Evolutionary conservation across 2,113 vertebrate species (phyloP), one percentile per base, ranked within the genome.

Genomic region (Clupea harengus): DNA sequence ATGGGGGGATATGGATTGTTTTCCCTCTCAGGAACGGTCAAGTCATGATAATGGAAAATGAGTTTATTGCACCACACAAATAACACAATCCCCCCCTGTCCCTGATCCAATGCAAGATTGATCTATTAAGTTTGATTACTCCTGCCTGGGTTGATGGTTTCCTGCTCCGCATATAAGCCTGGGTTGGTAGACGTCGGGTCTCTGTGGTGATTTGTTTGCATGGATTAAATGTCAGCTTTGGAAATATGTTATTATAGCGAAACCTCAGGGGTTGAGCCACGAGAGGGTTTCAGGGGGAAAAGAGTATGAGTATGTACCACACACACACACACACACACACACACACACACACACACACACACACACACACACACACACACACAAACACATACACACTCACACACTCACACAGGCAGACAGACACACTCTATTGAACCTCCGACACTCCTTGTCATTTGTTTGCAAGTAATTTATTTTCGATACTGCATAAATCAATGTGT

Each of bases 151-250:
- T 89, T 81, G 88, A 86, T 84, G 25, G 81, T 64, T 22, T 82
- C 81, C 39, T 64, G 84, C 50, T 84, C 85, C 81, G 88, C 90
- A 90, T 92, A 94, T 93, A 89, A 84, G 87, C 91, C 92, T 85
- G 49, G 10, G 87, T 86, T 87, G 84, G 88, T 88, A 44, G 89
- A 92, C 91, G 83, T 85, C 82, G 87, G 85, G 92, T 92, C 92
- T 93, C 93, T 86, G 90, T 81, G 57, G 93, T 93, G 92, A 95
- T 95, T 94, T 94, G 93, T 94, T 93, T 93, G 91, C 92, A 91
- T 93, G 91, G 92, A 94, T 94, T 94, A 94, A 93, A 94, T 95
- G 94, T 94, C 94, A 93, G 88, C 91, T 95, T 93, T 92, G 91
- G 91, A 93, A 94, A 93, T 93, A 89, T 93, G 92, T 91, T 94